Base-by-base conservation (phyloP, 1,140 invertebrate species). In the Diorhabda carinulata region DNA sequence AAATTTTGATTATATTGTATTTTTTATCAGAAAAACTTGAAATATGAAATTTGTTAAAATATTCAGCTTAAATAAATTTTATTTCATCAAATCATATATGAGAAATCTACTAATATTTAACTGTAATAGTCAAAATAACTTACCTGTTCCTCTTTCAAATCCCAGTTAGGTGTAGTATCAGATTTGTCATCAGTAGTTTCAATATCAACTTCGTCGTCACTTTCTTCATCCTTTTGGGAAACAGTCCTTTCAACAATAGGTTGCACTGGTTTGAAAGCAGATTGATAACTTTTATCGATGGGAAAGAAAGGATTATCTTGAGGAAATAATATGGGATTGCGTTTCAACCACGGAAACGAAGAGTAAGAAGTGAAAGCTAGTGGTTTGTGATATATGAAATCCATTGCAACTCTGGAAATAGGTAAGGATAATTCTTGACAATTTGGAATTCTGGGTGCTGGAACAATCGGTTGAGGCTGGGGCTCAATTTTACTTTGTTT, bases 341-440 rank as follows among this genome's bases (percentile, higher is more conserved):
- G 80, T 45, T 85, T 84, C 2, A 87, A 72, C 88, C 88, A 89
- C 3, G 87, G 84, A 40, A 88, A 76, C 2, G 78, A 75, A 3
- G 84, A 82, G 62, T 87, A 89, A 1, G 86, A 82, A 7, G 86
- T 81, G 57, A 89, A 86, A 6, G 83, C 80, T 65, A 86, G 83
- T 3, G 84, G 83, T 74, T 87, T 84, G 78, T 89, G 88, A 85
- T 88, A 90, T 63, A 89, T 86, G 69, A 89, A 89, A 77, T 90
- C 89, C 83, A 90, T 88, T 2, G 89, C 86, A 44, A 88, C 86
- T 7, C 86, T 79, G 0, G 87, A 85, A 40, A 89, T 76, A 0
- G 87, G 86, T 43, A 89, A 73, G 7, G 83, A 81, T 9, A 86
- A 78, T 72, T 84, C 86, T 57, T 82, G 84, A 74, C 82, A 87